Conservation (phyloP, 2,113 vertebrate genomes). For the Microcebus ravelobensis region DNA sequence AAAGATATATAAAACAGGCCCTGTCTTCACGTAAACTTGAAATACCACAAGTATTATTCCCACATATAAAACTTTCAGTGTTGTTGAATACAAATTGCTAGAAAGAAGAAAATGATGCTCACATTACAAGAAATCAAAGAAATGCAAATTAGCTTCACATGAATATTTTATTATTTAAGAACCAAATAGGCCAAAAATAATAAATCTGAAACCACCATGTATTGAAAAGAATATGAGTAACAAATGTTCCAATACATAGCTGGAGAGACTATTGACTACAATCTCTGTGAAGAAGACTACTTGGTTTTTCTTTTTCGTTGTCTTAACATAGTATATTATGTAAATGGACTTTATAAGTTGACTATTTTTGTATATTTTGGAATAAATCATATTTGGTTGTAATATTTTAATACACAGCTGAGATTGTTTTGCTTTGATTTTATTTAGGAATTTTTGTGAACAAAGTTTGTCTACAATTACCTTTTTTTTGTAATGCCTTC, state of each 20-base stretch:
- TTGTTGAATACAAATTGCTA: neutral
- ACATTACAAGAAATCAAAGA: neutral
- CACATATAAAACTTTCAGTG: neutral
- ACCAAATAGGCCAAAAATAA: neutral
- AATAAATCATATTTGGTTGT: neutral
- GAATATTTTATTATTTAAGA: neutral
- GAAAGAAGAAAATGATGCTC: neutral
- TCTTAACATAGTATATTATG: neutral
- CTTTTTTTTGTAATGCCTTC: neutral
- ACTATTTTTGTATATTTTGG: neutral
- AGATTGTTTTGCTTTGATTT: neutral
- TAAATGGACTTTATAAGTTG: neutral
- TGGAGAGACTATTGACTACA: neutral
- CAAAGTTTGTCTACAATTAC: neutral
- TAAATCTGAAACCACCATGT: neutral
- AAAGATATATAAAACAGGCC: neutral
- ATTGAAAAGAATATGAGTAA: neutral
- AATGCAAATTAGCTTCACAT: slow-evolving; percentile 3
- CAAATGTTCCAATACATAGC: neutral
- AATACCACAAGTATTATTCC: neutral
- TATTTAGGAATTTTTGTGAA: neutral
- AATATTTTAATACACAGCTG: neutral
- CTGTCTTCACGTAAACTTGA: neutral
- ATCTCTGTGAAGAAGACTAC: neutral
- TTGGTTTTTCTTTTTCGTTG: neutral